phyloP scores from a whole-genome alignment of 92 coral and sea anemone species.

The Epizoanthus ramosus region DNA sequence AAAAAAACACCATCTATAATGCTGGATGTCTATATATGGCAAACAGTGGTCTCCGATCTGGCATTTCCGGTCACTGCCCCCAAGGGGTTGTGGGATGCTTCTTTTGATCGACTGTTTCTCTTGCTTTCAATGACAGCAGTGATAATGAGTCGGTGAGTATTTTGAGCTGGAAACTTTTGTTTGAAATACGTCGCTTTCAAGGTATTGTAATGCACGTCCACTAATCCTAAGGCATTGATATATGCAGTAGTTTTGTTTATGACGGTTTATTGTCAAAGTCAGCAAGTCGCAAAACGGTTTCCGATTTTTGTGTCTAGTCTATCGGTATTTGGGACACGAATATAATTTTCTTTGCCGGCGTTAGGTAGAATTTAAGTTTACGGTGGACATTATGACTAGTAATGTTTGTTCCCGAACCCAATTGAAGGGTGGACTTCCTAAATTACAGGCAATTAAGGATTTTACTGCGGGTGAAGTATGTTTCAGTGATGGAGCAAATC shows the following conservation, averaged over 20 bases:
- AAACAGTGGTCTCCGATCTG: background rate
- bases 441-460: constrained; percentile 81
- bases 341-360: background rate
- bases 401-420: constrained; percentile 45
- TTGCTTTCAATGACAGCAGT: constrained; percentile 25
- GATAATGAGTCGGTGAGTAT: background rate
- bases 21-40: too few relatives aligned
- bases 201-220: constrained; percentile 1
- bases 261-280: background rate
- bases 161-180: constrained; percentile 27
- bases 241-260: constrained; percentile 10
- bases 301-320: background rate
- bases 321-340: constrained; percentile 30
- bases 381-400: background rate
- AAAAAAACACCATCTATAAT: too few relatives aligned
- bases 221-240: constrained; percentile 29
- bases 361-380: background rate
- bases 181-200: constrained; percentile 20
- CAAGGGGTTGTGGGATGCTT: constrained; percentile 38
- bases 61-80: constrained; percentile 32
- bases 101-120: background rate
- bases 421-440: constrained; percentile 47
- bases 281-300: background rate
- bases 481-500: constrained; percentile 85
- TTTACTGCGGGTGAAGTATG: constrained; percentile 88